Evolutionary conservation across 2,797 vertebrate species (phyloP), one percentile per base, ranked within the genome.

Genomic region (Oreonectes daqikongensis): DNA sequence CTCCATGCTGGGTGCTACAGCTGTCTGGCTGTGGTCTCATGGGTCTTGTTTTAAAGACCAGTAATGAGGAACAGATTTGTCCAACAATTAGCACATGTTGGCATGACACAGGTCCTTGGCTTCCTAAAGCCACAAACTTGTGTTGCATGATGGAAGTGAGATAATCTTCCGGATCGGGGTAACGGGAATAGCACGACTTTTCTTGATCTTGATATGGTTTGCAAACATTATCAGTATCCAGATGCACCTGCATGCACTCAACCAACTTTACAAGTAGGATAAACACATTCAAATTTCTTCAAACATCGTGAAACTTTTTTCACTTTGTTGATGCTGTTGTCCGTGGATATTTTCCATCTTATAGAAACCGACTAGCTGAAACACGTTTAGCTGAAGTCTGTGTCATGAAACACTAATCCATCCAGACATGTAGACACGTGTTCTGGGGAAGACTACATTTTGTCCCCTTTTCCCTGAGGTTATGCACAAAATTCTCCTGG

Each of bases 31-130:
- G 38, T 44, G 35, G 20, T 57, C 72, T 59, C 4, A 17, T 53
- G 10, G 50, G 65, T 38, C 40, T 59, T 48, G 30, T 66, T 70
- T 57, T 20, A 48, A 74, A 81, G 73, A 11, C 6, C 57, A 30
- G 7, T 77, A 70, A 81, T 0, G 30, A 74, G 59, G 24, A 81
- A 78, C 80, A 81, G 65, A 78, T 78, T 60, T 70, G 65, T 52
- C 18, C 35, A 50, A 69, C 48, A 78, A 64, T 67, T 72, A 20
- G 38, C 44, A 61, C 38, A 63, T 50, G 46, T 77, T 72, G 26
- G 22, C 38, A 17, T 30, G 63, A 55, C 9, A 68, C n/a, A 71
- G 1, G 12, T 67, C 42, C 9, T 12, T 59, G n/a, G 26, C 26
- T 77, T 70, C 46, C 59, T 64, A 44, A 18, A 32, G 44, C 12